Conservation (phyloP, 1,140 invertebrate genomes). For the Cyclargus thomasi region DNA sequence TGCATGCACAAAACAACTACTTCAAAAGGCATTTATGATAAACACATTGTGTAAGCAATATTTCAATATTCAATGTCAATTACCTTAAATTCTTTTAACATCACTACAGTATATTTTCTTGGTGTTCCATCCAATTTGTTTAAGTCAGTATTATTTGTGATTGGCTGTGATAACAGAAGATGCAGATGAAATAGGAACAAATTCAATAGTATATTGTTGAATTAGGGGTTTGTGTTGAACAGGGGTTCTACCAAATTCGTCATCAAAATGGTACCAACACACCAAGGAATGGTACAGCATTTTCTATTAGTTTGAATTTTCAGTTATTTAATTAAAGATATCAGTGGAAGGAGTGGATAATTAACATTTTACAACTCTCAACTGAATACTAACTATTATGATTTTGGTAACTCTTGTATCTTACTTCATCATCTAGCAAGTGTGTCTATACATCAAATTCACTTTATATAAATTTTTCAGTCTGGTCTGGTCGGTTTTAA, state of each 20-base stretch:
- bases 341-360: no score
- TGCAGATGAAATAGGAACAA: not conserved
- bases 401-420: no score
- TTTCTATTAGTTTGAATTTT: no score
- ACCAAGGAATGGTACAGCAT: no score
- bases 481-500: no score
- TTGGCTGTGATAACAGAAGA: not conserved
- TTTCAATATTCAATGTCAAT: constrained; percentile 5
- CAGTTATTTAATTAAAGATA: no score
- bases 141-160: constrained; percentile 7
- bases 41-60: constrained; percentile 6
- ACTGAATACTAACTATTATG: no score
- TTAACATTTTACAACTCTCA: no score
- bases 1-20: constrained; percentile 10
- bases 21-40: not conserved
- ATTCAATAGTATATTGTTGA: not conserved
- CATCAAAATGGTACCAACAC: no score
- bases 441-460: no score
- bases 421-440: no score
- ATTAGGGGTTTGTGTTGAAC: not conserved
- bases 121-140: constrained; percentile 9
- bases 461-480: no score
- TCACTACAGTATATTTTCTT: not conserved
- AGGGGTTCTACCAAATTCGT: not conserved
- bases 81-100: constrained; percentile 3